Evolutionary conservation across 2,888 invertebrate genomes (phyloP), one percentile per base, ranked within the genome.

Genomic region (Plebejus argus): DNA sequence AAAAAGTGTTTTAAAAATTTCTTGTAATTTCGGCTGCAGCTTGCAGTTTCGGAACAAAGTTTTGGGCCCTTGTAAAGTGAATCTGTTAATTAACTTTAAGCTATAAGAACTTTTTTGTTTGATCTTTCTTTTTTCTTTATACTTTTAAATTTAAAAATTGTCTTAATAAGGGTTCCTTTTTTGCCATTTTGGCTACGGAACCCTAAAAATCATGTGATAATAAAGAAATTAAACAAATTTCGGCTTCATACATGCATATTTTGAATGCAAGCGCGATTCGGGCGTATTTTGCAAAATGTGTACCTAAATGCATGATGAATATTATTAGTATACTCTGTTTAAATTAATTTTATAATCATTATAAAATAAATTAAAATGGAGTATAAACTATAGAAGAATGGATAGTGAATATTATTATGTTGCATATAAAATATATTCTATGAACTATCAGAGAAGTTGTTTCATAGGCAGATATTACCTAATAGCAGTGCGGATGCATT

Each of bases 261-360:
- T 74, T 49, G 12, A 49, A 28, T 28, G 23, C 18, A 53, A 74
- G 74, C 74, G 49, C 53, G 74, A 53, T 74, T 74, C 74, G 74
- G 53, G 4, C 18, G 49, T 53, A 49, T 53, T 49, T 23, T 8
- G n/a, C 23, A 7, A 28, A 15, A 74, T 28, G 74, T 74, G 74
- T 74, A 74, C 74, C 74, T 49, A 74, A 74, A 49, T 74, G 74
- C 74, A 74, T 74, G 74, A 18, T 53, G 53, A n/a, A n/a, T 28
- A 53, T 53, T 53, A 28, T 49, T n/a, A 45, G 45, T 49, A 39
- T 39, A 49, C 4, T 53, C 53, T 1, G 18, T 49, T 49, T 49
- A 1, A 15, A 15, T 49, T 49, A 0, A 49, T 49, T 49, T 45
- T 49, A 35, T 35, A 35, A 35, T 35, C 8, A 39, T 8, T 39